Base-by-base conservation (phyloP, 2,888 invertebrate genomes). In the Platynereis dumerilii region DNA sequence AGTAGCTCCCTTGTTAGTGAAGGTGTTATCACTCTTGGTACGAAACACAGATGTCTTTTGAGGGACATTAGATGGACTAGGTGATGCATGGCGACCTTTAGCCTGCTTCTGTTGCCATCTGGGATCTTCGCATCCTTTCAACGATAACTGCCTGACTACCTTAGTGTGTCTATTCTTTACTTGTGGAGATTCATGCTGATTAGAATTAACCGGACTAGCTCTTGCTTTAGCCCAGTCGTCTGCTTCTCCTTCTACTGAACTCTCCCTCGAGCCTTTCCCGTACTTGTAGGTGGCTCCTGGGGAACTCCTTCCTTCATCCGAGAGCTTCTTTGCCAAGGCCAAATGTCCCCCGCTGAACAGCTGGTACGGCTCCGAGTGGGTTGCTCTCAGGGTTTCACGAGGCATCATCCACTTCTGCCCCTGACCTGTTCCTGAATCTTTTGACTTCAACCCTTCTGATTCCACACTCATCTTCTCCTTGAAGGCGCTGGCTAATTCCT, bases 121-220 rank as follows among this genome's bases (percentile, higher is more conserved):
- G 3, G 92, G 91, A 85, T 94, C 93, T 72, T 90, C 90, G 24
- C 87, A 86, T 0, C 93, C 93, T 84, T 93, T 92, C n/a, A 94
- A 83, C 17, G 92, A 92, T 55, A 92, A 85, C 79, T 93, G 92
- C 3, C 93, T 87, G 71, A 90, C 91, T 39, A 94, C 86, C 82
- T 92, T 93, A 64, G 90, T 87, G 78, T 94, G 93, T 2, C 34
- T 22, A 29, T 58, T 60, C 20, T 29, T 34, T 12, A 27, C 20
- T 10, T 17, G 15, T 12, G 39, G 3, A 24, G 26, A 27, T 28
- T 27, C 45, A 10, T 52, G 28, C 24, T 27, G 55, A 12, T 34
- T 28, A 12, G 58, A 28, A 20, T 22, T 17, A 2, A 24, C 57
- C 17, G 53, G 42, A n/a, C 29, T 20, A 2, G 42, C 20, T 10